Evolutionary conservation across 2,888 invertebrate genomes (phyloP).

Genomic region (Melanophora roralis): DNA sequence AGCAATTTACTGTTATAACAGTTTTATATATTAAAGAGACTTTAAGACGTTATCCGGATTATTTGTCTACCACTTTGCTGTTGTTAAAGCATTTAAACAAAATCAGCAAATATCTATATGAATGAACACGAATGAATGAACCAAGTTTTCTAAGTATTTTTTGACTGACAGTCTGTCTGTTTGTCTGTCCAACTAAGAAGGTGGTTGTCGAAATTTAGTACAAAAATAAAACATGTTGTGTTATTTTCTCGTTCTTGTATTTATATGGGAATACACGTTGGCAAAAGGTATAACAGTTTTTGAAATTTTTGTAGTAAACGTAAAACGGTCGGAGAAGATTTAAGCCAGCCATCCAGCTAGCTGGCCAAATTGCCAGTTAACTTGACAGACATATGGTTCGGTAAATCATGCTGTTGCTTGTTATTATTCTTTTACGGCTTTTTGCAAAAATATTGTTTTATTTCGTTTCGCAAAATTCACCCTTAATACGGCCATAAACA

Average conservation of each 20-base stretch:
- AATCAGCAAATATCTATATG: constrained; percentile 10
- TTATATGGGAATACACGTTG: neutral
- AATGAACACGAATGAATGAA: neutral
- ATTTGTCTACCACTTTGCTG: neutral
- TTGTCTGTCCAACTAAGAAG: neutral
- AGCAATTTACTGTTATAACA: constrained; percentile 31
- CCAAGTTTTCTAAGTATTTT: neutral
- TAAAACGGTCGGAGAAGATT: neutral
- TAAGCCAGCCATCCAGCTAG: neutral
- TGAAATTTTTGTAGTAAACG: constrained; percentile 22
- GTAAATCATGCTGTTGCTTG: constrained; percentile 57
- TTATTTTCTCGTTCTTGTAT: neutral
- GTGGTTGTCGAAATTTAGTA: constrained; percentile 32
- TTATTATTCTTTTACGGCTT: neutral
- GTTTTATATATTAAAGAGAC: neutral
- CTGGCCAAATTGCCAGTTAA: constrained; percentile 28
- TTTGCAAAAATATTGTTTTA: neutral
- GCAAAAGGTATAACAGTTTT: constrained; percentile 53
- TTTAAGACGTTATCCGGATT: neutral
- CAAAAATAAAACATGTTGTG: constrained; percentile 34
- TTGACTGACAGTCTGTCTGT: constrained; percentile 1
- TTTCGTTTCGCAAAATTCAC: constrained; percentile 19
- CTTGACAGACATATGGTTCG: constrained; percentile 51
- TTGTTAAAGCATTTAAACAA: constrained; percentile 13
- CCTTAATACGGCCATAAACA: constrained; percentile 54